Evolutionary conservation across 2,797 vertebrate genomes (phyloP).

Genomic region (Heliangelus exortis): DNA sequence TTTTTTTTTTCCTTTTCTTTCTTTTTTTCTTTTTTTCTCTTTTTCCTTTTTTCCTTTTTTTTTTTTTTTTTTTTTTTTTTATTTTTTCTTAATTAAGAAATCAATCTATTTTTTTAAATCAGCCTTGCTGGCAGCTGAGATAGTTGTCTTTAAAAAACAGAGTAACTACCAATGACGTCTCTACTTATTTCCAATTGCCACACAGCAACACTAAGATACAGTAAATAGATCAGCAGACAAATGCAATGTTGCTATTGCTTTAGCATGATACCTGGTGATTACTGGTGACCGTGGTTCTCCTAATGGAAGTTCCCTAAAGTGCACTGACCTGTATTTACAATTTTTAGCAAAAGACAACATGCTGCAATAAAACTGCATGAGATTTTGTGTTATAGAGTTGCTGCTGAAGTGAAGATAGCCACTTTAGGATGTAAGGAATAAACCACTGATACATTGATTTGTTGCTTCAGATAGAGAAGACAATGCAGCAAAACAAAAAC

Average conservation of each 20-base stretch:
- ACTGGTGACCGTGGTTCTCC: neutral
- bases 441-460: neutral
- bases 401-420: neutral
- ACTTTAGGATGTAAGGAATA: neutral
- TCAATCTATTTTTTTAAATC: conserved; percentile 8
- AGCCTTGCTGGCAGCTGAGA: conserved; percentile 34
- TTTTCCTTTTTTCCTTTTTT: too few species aligned
- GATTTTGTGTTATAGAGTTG: neutral
- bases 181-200: neutral
- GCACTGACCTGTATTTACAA: neutral
- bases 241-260: neutral
- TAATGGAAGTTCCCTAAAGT: neutral
- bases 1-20: neutral
- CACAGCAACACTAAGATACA: neutral
- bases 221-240: neutral
- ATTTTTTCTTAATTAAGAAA: neutral
- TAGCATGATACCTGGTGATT: neutral
- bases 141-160: conserved; percentile 34
- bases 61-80: too few species aligned
- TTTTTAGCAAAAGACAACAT: neutral
- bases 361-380: neutral
- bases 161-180: neutral
- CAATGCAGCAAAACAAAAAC: neutral
- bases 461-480: neutral
- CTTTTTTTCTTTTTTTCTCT: too few species aligned